Conservation (phyloP, 2,888 invertebrate species). For the Lasioglossum lativentre region DNA sequence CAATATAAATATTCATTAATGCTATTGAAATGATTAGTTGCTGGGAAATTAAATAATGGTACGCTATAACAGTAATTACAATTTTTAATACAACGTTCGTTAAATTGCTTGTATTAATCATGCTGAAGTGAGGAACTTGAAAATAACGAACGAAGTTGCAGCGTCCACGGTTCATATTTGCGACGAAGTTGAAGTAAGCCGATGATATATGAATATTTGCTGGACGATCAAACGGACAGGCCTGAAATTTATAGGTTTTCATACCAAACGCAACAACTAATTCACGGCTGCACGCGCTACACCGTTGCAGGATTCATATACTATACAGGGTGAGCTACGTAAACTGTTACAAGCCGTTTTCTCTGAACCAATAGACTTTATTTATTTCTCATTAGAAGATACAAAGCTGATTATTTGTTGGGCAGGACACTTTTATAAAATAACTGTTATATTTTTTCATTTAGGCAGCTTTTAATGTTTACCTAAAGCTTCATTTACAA, state of each 20-base stretch:
- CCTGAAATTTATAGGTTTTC: background rate
- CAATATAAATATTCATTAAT: background rate
- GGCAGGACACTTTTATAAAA: background rate
- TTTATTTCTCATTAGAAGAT: background rate
- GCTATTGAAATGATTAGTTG: background rate
- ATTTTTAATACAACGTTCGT: background rate
- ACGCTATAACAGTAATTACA: background rate
- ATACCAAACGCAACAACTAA: background rate
- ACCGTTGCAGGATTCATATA: background rate
- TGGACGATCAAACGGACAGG: conserved; percentile 20
- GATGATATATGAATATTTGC: conserved; percentile 23
- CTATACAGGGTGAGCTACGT: background rate
- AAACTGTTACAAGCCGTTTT: background rate
- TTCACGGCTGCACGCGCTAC: background rate
- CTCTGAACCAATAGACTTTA: background rate
- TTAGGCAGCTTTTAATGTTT: background rate
- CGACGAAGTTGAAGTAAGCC: background rate
- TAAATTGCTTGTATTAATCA: background rate
- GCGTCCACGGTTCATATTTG: background rate
- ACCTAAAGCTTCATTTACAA: background rate
- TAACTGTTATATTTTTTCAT: background rate
- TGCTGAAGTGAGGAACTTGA: background rate
- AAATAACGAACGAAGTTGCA: background rate
- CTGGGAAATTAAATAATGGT: background rate
- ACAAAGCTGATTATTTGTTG: background rate